Conservation (phyloP, 2,888 invertebrate species). For the Sphaerophoria taeniata region DNA sequence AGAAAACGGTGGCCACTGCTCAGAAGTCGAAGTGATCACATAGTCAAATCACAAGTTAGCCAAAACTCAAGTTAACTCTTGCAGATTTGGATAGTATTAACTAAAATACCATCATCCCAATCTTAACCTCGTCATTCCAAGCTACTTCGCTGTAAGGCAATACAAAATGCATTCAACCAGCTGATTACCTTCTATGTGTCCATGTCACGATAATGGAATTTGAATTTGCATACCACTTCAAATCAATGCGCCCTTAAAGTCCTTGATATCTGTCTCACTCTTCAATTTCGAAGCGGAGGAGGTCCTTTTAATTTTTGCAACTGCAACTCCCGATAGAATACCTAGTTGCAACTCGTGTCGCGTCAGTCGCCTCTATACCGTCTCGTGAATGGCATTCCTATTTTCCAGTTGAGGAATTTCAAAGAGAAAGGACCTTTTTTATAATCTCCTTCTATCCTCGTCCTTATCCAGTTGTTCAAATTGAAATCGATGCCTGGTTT, state of each 20-base stretch:
- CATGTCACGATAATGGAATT: slow-evolving; percentile 65
- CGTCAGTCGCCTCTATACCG: neutral
- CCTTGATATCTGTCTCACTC: slow-evolving; percentile 52
- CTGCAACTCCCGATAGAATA: slow-evolving; percentile 49
- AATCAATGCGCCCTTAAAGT: slow-evolving; percentile 54
- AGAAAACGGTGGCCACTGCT: too few species aligned
- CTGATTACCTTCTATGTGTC: slow-evolving; percentile 69
- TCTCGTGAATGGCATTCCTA: slow-evolving; percentile 66
- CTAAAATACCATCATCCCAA: too few species aligned
- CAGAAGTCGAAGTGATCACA: too few species aligned
- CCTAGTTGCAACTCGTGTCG: neutral
- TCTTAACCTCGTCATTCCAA: too few species aligned
- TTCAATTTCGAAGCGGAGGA: neutral
- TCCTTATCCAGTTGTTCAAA: slow-evolving; percentile 49
- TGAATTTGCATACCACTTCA: slow-evolving; percentile 65
- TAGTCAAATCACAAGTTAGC: too few species aligned
- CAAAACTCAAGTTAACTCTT: too few species aligned
- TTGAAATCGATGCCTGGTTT: slow-evolving; percentile 61
- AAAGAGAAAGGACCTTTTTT: slow-evolving; percentile 37
- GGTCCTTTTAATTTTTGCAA: slow-evolving; percentile 58
- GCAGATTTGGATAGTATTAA: too few species aligned
- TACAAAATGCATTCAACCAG: slow-evolving; percentile 54
- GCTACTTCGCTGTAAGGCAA: slow-evolving; percentile 27
- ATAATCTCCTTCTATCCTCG: slow-evolving; percentile 8
- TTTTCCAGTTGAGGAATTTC: slow-evolving; percentile 69